These are phyloP conservation scores for Toxostoma redivivum DNA, from an alignment of 2,113 vertebrate species.

Conservation along the genomic window DNA sequence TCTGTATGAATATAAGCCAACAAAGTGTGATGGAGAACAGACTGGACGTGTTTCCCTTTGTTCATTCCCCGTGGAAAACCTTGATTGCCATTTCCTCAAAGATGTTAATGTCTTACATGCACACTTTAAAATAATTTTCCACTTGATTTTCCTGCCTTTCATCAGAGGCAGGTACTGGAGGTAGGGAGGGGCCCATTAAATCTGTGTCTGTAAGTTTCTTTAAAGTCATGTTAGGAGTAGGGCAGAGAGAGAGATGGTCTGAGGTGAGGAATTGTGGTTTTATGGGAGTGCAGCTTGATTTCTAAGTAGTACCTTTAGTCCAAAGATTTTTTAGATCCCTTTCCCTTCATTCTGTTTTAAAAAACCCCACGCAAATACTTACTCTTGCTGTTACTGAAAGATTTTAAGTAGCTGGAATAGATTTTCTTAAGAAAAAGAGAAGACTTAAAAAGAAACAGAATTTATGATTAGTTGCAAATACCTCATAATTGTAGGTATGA, in stretches of 20 bases:
- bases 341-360: neutral
- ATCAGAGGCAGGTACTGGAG: conserved; percentile 21
- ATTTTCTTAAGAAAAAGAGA: neutral
- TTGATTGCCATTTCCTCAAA: conserved; percentile 46
- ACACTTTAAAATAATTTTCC: conserved; percentile 38
- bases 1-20: neutral
- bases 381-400: neutral
- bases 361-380: neutral
- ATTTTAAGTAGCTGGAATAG: neutral
- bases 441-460: neutral
- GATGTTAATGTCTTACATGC: conserved; percentile 22
- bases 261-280: neutral
- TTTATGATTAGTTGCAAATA: neutral
- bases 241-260: neutral
- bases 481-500: neutral
- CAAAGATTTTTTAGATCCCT: neutral
- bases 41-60: neutral
- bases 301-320: neutral
- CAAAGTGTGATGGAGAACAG: conserved; percentile 12
- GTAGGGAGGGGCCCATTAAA: conserved; percentile 32
- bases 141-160: conserved; percentile 55
- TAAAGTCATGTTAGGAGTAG: neutral
- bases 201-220: neutral
- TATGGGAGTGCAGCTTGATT: neutral
- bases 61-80: conserved; percentile 16